A percentile compares a stretch with the other conserved stretches of the same genome.
Evolutionary conservation across 2,888 invertebrate genomes (phyloP).

Genomic region (Drosophila neotestacea): DNA sequence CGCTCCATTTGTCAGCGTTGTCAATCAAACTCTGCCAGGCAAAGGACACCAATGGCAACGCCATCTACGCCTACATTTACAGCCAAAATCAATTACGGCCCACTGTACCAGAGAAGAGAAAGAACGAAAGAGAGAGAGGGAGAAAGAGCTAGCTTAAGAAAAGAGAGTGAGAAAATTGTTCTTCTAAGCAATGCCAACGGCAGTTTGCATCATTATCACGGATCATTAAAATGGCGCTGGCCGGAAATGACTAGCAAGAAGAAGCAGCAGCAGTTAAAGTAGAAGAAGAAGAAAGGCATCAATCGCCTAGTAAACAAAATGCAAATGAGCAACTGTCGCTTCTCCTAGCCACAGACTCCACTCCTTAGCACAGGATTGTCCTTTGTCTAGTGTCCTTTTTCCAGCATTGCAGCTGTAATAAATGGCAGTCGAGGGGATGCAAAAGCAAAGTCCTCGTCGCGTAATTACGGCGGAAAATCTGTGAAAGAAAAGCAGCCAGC

Average conservation of each 20-base stretch:
- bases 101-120: conserved; percentile 6
- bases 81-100: conserved; percentile 70
- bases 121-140: background rate
- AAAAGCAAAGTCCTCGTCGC: conserved; percentile 47
- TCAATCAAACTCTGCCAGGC: conserved; percentile 65
- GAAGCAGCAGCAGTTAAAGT: conserved; percentile 21
- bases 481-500: conserved; percentile 30
- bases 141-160: background rate
- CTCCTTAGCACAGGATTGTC: background rate
- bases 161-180: background rate
- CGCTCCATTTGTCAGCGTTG: conserved; percentile 75
- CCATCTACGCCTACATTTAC: conserved; percentile 34
- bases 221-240: conserved; percentile 77
- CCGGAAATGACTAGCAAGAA: conserved; percentile 47
- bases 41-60: conserved; percentile 21
- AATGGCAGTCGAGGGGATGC: conserved; percentile 39
- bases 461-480: conserved; percentile 76
- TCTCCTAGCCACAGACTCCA: background rate
- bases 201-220: conserved; percentile 79
- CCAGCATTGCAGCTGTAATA: conserved; percentile 44
- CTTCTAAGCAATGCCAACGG: conserved; percentile 52
- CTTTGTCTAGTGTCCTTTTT: conserved; percentile 11
- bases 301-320: conserved; percentile 56
- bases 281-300: conserved; percentile 27
- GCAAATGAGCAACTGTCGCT: conserved; percentile 67